Conservation (phyloP, 2,888 invertebrate genomes). For the Neuroscelio doddi region DNA sequence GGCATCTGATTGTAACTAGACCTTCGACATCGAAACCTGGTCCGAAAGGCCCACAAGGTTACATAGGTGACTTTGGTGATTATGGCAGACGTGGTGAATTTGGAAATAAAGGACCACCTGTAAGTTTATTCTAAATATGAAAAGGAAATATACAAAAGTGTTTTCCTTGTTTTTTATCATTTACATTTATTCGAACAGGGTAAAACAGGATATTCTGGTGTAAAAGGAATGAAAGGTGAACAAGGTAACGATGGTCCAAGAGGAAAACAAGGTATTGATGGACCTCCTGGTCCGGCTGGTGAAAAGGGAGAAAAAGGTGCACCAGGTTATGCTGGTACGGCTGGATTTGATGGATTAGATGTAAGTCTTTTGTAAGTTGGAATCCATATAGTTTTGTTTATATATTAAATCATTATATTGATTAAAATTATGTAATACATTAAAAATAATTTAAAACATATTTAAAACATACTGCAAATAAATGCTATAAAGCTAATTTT, state of each 20-base stretch:
- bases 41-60: slow-evolving; percentile 56
- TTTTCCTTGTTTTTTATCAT: slow-evolving; percentile 35
- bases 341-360: slow-evolving; percentile 80
- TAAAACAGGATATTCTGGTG: slow-evolving; percentile 65
- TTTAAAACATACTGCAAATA: no score
- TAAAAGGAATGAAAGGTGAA: slow-evolving; percentile 78
- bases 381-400: not conserved
- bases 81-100: slow-evolving; percentile 64
- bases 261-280: slow-evolving; percentile 76
- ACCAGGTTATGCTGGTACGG: slow-evolving; percentile 82
- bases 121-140: slow-evolving; percentile 34
- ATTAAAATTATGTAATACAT: no score
- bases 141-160: not conserved
- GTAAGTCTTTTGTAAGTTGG: slow-evolving; percentile 60
- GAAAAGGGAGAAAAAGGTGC: slow-evolving; percentile 91
- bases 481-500: no score
- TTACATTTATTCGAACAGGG: slow-evolving; percentile 59
- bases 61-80: slow-evolving; percentile 69
- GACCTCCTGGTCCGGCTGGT: slow-evolving; percentile 77
- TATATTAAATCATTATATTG: no score
- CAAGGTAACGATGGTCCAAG: slow-evolving; percentile 80
- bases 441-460: no score
- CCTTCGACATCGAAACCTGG: slow-evolving; percentile 56
- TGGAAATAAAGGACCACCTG: slow-evolving; percentile 68
- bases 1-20: slow-evolving; percentile 14